Evolutionary conservation across 2,888 invertebrate genomes (phyloP), one percentile per base, ranked within the genome.

Genomic region (Trissolcus japonicus): DNA sequence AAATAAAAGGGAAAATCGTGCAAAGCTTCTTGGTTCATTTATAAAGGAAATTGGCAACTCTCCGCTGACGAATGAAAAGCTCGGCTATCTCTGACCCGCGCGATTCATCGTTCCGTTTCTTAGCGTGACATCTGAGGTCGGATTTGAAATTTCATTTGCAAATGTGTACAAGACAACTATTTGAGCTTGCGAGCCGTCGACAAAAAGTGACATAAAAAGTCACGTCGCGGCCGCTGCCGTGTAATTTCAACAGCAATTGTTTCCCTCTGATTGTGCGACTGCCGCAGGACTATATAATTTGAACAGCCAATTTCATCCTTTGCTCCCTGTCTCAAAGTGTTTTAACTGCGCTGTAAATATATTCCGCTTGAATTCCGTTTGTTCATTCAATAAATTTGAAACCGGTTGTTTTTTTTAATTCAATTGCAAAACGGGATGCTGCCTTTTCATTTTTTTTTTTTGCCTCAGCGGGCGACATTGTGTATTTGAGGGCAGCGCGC

Each of bases 21-120:
- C 55, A 55, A 60, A 60, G 75, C 65, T 69, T 55, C 63, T 48
- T 29, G 46, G 75, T 76, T 55, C 69, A 76, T 76, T 76, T 76
- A 69, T 76, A 76, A 76, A 69, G 65, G 69, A 69, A 76, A 76
- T 76, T 55, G 75, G 69, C 75, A 63, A 69, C 62, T 50, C 69
- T 65, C 63, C 63, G 55, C 74, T 60, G 50, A 19, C 55, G 19
- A 9, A 35, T 48, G 63, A 76, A 76, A 76, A 76, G 69, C 55
- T 65, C 16, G 65, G 57, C 53, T 59, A 53, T 59, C 53, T 51
- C 63, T 71, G 35, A 9, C 35, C 46, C 43, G 43, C 59, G 41
- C 60, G 50, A 48, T 66, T 73, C 60, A 72, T 73, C 72, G 65
- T 43, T 46, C 9, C 53, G 43, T 53, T 65, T 61, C 60, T 43